Base-by-base conservation (phyloP, 2,888 invertebrate genomes). In the Sepiola atlantica region DNA sequence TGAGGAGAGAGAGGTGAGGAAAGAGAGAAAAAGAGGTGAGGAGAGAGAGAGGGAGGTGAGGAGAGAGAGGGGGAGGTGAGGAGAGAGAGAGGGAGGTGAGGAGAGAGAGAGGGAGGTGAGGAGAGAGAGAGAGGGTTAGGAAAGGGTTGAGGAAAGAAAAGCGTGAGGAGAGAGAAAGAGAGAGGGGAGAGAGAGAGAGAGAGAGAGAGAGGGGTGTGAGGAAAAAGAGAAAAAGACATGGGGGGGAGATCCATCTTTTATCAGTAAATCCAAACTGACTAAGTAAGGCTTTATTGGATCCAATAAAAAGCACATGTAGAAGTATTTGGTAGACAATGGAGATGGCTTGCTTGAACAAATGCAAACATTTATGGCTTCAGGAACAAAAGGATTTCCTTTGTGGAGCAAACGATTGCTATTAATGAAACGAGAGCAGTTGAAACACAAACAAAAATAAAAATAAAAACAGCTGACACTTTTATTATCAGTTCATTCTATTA, bases 401-500 rank as follows among this genome's bases (percentile, higher is more conserved):
- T 77, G n/a, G n/a, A 14, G 32, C 77, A 77, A 77, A 77, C n/a
- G 16, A n/a, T n/a, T n/a, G 77, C n/a, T 77, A 16, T n/a, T 77
- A 14, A 77, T 77, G 77, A 77, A 77, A 77, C 77, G n/a, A 28
- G 24, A n/a, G 14, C 28, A n/a, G 77, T 32, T 77, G 77, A n/a
- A n/a, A 77, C 28, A 77, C n/a, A 77, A 77, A n/a, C n/a, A n/a
- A 28, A 77, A n/a, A 77, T 16, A 77, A n/a, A 77, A 77, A 77
- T 77, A 77, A n/a, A 77, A 77, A 77, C 77, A 77, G 77, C n/a
- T 77, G 77, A 77, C 77, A 77, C n/a, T 77, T 45, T n/a, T n/a
- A 77, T 77, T 32, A 77, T 77, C n/a, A 77, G 77, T 77, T 32
- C 77, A 77, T n/a, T 32, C n/a, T n/a, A 77, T n/a, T 77, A n/a